Evolutionary conservation across 2,888 invertebrate genomes (phyloP), one percentile per base, ranked within the genome.

Genomic region (Furcula furcula): DNA sequence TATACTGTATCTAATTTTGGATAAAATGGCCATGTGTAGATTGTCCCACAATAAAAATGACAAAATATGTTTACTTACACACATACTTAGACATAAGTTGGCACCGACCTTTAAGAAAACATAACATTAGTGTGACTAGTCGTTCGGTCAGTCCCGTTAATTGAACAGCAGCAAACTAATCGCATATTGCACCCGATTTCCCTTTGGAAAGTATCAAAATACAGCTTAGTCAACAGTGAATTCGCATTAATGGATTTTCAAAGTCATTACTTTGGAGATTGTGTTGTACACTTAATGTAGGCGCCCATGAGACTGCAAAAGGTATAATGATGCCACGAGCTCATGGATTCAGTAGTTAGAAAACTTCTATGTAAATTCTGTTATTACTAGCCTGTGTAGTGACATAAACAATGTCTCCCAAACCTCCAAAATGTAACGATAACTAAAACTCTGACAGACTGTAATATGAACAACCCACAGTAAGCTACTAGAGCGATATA

Each of bases 151-250:
- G 70, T 78, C 63, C 78, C 77, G 80, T 80, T 86, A 83, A 84
- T 83, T 80, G 76, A 65, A 73, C 66, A 65, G 52, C 52, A 62
- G 62, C 69, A 58, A 69, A 74, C 74, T 78, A 80, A 79, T 80
- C 74, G 74, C 73, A 72, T 68, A 78, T 70, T 71, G 69, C 65
- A 45, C 60, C 63, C 74, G 75, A 82, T 84, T 84, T 85, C 84
- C 77, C 70, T 80, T 82, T 78, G 74, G 79, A 85, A 84, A 84
- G 80, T 74, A 76, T 70, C 61, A 63, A 62, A 68, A 63, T 57
- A 43, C 57, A 58, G 61, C 50, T 58, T 67, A 68, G 60, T 69
- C 61, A 66, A 61, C 55, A 47, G 41, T 55, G 41, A 50, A 51
- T 35, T 52, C 47, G 42, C 42, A 48, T 52, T 49, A 43, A 55